A percentile compares a stretch with the other conserved stretches of the same genome.
phyloP scores from a whole-genome alignment of 2,888 invertebrate species.

The Pheosia tremula region DNA sequence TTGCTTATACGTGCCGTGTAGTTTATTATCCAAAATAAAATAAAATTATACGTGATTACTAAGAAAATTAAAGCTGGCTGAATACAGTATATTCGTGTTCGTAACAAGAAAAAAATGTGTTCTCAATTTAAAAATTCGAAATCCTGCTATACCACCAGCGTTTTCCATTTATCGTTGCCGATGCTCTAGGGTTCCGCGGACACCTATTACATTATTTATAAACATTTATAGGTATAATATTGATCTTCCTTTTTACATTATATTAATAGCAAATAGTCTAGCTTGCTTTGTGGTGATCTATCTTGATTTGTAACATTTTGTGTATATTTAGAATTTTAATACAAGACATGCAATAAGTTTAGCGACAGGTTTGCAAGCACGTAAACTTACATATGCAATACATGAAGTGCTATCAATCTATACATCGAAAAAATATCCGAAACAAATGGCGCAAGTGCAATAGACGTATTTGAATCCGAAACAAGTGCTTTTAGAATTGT shows the following conservation, averaged over 20 bases:
- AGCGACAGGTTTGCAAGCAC: not conserved
- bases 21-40: not conserved
- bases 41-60: not conserved
- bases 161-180: slow-evolving; percentile 32
- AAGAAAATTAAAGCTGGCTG: slow-evolving; percentile 12
- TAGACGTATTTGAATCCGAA: too few species aligned
- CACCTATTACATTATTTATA: slow-evolving; percentile 12
- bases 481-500: too few species aligned
- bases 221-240: not conserved
- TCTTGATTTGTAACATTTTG: not conserved
- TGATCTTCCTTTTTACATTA: not conserved
- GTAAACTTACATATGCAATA: too few species aligned
- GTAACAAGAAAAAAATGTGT: slow-evolving; percentile 28
- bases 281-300: not conserved
- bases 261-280: not conserved
- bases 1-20: not conserved
- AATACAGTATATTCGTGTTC: slow-evolving; percentile 25
- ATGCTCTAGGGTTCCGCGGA: slow-evolving; percentile 14
- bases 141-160: slow-evolving; percentile 46
- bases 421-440: too few species aligned
- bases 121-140: slow-evolving; percentile 53
- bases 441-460: too few species aligned
- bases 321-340: too few species aligned
- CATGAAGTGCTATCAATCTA: not conserved
- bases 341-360: too few species aligned